phyloP scores from a whole-genome alignment of 2,888 invertebrate species.

The Neria commutata region DNA sequence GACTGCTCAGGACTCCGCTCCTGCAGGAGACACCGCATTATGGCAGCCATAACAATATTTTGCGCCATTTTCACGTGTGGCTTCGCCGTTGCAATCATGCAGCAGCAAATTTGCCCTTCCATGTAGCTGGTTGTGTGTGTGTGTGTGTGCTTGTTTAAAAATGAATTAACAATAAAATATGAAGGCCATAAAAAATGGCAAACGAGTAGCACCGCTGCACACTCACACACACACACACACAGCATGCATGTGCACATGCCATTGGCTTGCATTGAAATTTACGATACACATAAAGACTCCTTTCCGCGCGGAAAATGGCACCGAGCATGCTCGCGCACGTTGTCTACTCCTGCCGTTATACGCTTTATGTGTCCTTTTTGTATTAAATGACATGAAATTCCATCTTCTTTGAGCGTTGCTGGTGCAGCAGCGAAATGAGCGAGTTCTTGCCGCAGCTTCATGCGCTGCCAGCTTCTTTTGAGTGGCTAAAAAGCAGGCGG shows the following conservation, averaged over 20 bases:
- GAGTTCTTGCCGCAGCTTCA: too few relatives aligned
- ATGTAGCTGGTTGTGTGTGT: slow-evolving; percentile 1
- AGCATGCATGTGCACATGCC: neutral
- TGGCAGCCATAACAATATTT: slow-evolving; percentile 1
- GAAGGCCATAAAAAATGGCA: neutral
- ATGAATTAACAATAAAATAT: slow-evolving; percentile 31
- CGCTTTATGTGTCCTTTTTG: too few relatives aligned
- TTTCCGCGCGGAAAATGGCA: slow-evolving; percentile 5
- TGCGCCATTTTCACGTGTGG: slow-evolving; percentile 27
- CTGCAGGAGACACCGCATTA: too few relatives aligned
- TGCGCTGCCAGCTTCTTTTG: too few relatives aligned
- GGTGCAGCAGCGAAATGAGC: too few relatives aligned
- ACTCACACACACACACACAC: neutral
- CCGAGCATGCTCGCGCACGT: too few relatives aligned
- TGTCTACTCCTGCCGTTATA: too few relatives aligned
- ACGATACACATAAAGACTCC: slow-evolving; percentile 31
- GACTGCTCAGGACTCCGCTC: too few relatives aligned
- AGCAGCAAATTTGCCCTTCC: neutral
- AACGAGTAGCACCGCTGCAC: neutral
- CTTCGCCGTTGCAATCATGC: neutral
- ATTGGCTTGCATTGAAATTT: slow-evolving; percentile 30
- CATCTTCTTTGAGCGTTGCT: too few relatives aligned
- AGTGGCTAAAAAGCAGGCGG: too few relatives aligned
- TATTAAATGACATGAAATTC: too few relatives aligned
- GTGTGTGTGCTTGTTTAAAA: slow-evolving; percentile 22